Evolutionary conservation across 2,797 vertebrate species (phyloP).

Genomic region (Hypotaenidia philippensis): DNA sequence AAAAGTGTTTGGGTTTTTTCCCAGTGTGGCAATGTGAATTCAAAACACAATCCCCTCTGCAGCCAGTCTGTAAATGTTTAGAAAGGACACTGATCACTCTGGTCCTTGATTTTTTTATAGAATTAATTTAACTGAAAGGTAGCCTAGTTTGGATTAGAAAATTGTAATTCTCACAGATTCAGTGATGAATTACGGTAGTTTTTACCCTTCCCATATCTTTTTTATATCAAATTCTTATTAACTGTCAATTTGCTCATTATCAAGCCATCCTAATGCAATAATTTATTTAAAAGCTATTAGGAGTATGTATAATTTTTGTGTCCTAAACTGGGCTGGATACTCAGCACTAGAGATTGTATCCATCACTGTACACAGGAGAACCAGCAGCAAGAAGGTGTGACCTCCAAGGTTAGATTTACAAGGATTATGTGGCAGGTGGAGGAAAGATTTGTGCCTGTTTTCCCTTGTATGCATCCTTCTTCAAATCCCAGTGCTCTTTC

Average conservation of each 20-base stretch:
- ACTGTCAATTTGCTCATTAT: neutral
- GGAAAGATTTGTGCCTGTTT: neutral
- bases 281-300: neutral
- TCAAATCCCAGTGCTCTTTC: neutral
- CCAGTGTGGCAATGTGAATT: neutral
- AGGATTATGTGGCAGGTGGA: neutral
- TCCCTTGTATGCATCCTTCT: neutral
- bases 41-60: neutral
- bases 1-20: neutral
- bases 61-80: neutral
- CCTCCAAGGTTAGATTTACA: neutral
- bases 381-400: neutral
- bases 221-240: neutral
- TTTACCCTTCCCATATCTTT: neutral
- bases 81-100: neutral
- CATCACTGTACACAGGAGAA: neutral
- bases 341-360: rapidly evolving
- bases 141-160: neutral
- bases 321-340: neutral
- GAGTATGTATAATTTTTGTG: neutral
- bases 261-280: neutral
- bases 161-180: neutral
- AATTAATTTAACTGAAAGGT: neutral
- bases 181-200: neutral
- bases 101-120: neutral